Conservation (phyloP, 1,140 invertebrate species). For the Lordiphosa mommai region DNA sequence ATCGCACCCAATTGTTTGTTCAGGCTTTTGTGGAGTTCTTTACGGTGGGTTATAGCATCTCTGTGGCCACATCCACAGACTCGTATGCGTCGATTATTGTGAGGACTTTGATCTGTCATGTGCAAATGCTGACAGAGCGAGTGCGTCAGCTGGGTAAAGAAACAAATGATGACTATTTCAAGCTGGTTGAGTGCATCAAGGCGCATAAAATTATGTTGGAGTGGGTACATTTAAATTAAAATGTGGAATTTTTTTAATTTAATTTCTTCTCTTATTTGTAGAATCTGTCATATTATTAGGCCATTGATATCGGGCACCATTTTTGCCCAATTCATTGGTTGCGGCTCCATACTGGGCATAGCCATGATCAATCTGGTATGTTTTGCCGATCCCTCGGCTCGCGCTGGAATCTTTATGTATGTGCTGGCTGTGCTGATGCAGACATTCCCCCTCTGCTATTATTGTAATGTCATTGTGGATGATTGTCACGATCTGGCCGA, state of each 20-base stretch:
- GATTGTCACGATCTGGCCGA: conserved; percentile 35
- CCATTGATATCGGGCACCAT: conserved; percentile 52
- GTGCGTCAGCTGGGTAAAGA: conserved; percentile 6
- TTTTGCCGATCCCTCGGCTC: conserved; percentile 41
- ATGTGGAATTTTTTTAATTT: not conserved
- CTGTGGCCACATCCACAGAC: conserved; percentile 27
- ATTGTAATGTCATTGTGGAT: conserved; percentile 52
- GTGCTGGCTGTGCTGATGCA: conserved; percentile 39
- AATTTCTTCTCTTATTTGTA: conserved; percentile 2
- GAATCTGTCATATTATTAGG: conserved; percentile 37
- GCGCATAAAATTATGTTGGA: conserved; percentile 47
- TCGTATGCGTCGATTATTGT: conserved; percentile 24
- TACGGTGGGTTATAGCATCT: conserved; percentile 28
- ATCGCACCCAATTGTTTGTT: conserved; percentile 18
- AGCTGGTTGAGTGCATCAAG: conserved; percentile 46
- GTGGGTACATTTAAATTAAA: conserved; percentile 21
- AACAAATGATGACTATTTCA: not conserved
- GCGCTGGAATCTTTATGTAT: conserved; percentile 25
- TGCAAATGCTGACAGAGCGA: conserved; percentile 27
- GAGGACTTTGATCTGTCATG: conserved; percentile 19
- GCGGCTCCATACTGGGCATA: conserved; percentile 47
- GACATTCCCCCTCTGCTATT: conserved; percentile 58
- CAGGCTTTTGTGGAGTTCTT: conserved; percentile 23
- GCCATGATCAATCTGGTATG: conserved; percentile 42
- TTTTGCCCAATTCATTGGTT: conserved; percentile 51